Percentiles rank a stretch among this genome's conserved stretches.
phyloP scores from a whole-genome alignment of 2,797 vertebrate species.

The Epinephelus coioides region DNA sequence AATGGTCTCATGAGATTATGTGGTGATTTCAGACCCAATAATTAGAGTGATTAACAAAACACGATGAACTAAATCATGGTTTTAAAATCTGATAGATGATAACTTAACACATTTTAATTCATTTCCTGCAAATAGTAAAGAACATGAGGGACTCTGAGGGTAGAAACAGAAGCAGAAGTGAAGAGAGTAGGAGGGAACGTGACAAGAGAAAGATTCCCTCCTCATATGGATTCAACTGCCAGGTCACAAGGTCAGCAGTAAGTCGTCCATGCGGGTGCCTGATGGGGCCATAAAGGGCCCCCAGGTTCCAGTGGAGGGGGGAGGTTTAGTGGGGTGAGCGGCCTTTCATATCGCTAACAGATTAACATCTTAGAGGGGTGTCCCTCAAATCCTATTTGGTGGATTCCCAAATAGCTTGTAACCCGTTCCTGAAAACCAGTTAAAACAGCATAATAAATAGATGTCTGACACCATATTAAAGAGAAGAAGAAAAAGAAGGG shows the following conservation, averaged over 20 bases:
- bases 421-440: constrained; percentile 83
- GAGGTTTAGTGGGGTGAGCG: constrained; percentile 83
- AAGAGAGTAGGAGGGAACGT: constrained; percentile 24
- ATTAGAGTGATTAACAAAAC: background rate
- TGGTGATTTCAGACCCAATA: background rate
- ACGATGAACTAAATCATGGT: constrained; percentile 19
- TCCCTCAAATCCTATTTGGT: constrained; percentile 84
- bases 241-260: constrained; percentile 87
- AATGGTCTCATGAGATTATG: constrained; percentile 1
- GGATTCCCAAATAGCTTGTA: constrained; percentile 88
- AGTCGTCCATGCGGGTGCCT: constrained; percentile 86
- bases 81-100: background rate
- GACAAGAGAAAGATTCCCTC: constrained; percentile 80
- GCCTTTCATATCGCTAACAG: constrained; percentile 87
- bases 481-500: constrained; percentile 73
- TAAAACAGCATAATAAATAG: constrained; percentile 87
- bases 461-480: constrained; percentile 88
- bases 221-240: constrained; percentile 86
- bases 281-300: constrained; percentile 86
- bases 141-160: background rate
- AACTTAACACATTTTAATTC: background rate
- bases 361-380: constrained; percentile 87
- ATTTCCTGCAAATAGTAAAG: background rate
- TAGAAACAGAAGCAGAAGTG: constrained; percentile 4
- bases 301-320: constrained; percentile 76